Evolutionary conservation across 92 coral and sea anemone species (phyloP), one percentile per base, ranked within the genome.

Genomic region (Pocillopora meandrina): DNA sequence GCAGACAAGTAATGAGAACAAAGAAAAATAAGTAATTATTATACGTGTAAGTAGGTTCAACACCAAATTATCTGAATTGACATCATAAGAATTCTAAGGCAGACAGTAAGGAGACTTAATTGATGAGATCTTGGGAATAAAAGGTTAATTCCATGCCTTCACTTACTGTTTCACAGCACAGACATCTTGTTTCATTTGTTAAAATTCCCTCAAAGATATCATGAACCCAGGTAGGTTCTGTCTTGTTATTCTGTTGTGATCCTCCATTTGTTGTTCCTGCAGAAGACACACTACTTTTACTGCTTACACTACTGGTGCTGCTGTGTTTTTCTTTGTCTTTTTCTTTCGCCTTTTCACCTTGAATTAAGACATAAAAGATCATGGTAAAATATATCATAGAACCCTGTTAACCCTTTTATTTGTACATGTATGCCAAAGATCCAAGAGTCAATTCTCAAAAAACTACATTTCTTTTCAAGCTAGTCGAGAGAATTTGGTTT

Each of bases 121-220:
- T 55, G 9, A 0, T 12, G 70, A 4, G 19, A 3, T 6, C 76
- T n/a, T 34, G 13, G 35, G 23, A 10, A 26, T 49, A 9, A 73
- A 12, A 42, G 21, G 33, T 62, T 13, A 31, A n/a, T n/a, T n/a
- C n/a, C n/a, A n/a, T n/a, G n/a, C n/a, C 11, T 79, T 63, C 58
- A 57, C 84, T 59, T 61, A 96, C 99, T 73, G 99, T 87, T 91
- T 96, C 99, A 89, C 99, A 96, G 85, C 98, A 92, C 23, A 96
- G 92, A 78, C 99, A 96, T 81, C 99, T 91, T 35, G 99, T 96
- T 84, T 96, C 99, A 86, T 96, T 96, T 18, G 99, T 96, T 18
- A 96, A 90, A 57, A 97, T 94, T 84, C 99, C 99, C 75, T 96
- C 99, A 92, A 96, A 96, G 83, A 96, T 96, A n/a, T 96, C 98